Evolutionary conservation across 2,113 vertebrate species (phyloP), one percentile per base, ranked within the genome.

Genomic region (cattle (Bos taurus)): DNA sequence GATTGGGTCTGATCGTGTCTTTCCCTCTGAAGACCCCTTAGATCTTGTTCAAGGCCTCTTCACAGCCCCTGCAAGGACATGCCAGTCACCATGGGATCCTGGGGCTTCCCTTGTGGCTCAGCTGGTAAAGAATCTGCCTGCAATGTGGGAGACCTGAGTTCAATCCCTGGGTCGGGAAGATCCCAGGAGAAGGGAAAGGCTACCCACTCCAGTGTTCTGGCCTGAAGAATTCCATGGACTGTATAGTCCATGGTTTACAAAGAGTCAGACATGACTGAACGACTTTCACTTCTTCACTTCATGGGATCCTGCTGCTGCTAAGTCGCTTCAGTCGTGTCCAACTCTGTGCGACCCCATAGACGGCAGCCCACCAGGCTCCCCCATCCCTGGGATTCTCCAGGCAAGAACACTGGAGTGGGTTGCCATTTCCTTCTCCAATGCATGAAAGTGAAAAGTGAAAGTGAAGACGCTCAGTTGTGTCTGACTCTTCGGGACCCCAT

Each of bases 1-100:
- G 90, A 96, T 96, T 98, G 83, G 86, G 95, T 95, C 21, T 97
- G 98, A 97, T 97, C 14, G 1, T 15, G 87, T 95, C 91, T 97
- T 88, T 94, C 94, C 54, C 84, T 62, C 57, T 82, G 96, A 97
- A 83, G 93, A 93, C 23, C 48, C 90, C 88, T 92, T 77, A 95
- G 96, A 98, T 96, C 87, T 97, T 87, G 82, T 87, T 88, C 95
- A 82, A 77, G 74, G 8, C 59, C 74, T 52, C 60, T 40, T n/a
- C 40, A 7, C 14, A 11, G 8, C 21, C 92, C 52, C 60, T 87
- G 56, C 46, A 80, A 93, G 17, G 60, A 11, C 11, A 10, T 48
- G 1, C 57, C 36, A 19, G 52, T 19, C 8, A 0, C 48, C 30
- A 21, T 16, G 33, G 92, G 64, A 52, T 52, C 74, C 26, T 21